Conservation (phyloP, 2,797 vertebrate species). For the Chloroceryle inda region DNA sequence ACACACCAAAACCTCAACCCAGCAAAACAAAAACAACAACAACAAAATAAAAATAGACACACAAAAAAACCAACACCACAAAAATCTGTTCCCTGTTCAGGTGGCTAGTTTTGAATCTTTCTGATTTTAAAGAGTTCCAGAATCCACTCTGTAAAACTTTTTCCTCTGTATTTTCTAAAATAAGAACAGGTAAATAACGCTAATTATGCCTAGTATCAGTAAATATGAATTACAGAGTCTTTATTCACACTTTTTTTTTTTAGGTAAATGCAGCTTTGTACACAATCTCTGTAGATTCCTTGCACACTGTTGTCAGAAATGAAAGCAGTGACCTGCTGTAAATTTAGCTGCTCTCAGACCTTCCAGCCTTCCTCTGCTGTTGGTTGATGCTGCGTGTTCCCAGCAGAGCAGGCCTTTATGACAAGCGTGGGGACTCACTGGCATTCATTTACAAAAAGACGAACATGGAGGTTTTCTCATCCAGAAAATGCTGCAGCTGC, state of each 20-base stretch:
- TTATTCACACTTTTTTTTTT: background rate
- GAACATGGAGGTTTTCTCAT: conserved; percentile 4
- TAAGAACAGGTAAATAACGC: background rate
- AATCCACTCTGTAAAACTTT: background rate
- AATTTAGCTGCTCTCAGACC: background rate
- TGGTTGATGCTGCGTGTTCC: background rate
- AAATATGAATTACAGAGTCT: background rate
- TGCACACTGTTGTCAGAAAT: background rate
- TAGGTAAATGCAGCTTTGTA: background rate
- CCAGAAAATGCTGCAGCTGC: conserved; percentile 49
- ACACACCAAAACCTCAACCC: background rate
- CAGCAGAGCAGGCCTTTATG: background rate
- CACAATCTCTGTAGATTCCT: background rate
- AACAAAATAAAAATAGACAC: too few relatives aligned
- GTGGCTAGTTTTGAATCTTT: background rate
- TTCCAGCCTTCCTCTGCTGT: background rate
- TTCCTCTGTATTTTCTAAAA: background rate
- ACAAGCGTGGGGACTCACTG: background rate
- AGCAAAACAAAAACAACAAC: too few relatives aligned
- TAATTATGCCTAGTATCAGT: background rate
- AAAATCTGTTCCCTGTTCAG: background rate
- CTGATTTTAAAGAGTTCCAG: background rate
- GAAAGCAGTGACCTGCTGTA: background rate
- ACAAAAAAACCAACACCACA: background rate
- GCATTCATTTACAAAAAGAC: background rate